phyloP scores from a whole-genome alignment of 2,888 invertebrate genomes.

The Allygus modestus region DNA sequence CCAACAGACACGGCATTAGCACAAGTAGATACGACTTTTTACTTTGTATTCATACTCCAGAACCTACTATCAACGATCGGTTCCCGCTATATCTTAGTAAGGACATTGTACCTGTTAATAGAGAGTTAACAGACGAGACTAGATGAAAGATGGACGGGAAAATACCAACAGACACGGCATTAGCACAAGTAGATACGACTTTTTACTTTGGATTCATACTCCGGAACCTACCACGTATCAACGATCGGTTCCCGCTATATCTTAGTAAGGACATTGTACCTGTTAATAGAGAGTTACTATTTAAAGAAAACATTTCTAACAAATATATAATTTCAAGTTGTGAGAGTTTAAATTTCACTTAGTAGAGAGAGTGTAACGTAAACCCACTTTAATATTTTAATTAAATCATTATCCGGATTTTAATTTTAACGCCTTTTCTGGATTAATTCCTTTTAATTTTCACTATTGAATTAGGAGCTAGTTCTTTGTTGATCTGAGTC shows the following conservation, averaged over 20 bases:
- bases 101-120: too few relatives aligned
- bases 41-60: not conserved
- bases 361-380: too few relatives aligned
- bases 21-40: not conserved
- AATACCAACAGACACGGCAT: constrained; percentile 3
- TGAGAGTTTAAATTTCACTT: too few relatives aligned
- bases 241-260: not conserved
- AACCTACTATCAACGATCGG: not conserved
- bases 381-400: too few relatives aligned
- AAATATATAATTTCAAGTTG: too few relatives aligned
- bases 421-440: too few relatives aligned
- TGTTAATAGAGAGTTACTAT: not conserved
- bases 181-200: not conserved
- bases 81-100: not conserved
- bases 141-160: constrained; percentile 27
- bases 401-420: too few relatives aligned
- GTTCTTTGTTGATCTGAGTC: too few relatives aligned
- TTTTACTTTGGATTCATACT: constrained; percentile 2
- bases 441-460: too few relatives aligned
- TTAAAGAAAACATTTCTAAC: too few relatives aligned
- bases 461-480: too few relatives aligned
- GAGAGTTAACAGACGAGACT: constrained; percentile 2
- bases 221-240: not conserved
- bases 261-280: too few relatives aligned
- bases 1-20: constrained; percentile 3